Percentiles rank a stretch among this genome's conserved stretches.
Evolutionary conservation across 2,113 vertebrate species (phyloP).

Genomic region (Scomber colias): DNA sequence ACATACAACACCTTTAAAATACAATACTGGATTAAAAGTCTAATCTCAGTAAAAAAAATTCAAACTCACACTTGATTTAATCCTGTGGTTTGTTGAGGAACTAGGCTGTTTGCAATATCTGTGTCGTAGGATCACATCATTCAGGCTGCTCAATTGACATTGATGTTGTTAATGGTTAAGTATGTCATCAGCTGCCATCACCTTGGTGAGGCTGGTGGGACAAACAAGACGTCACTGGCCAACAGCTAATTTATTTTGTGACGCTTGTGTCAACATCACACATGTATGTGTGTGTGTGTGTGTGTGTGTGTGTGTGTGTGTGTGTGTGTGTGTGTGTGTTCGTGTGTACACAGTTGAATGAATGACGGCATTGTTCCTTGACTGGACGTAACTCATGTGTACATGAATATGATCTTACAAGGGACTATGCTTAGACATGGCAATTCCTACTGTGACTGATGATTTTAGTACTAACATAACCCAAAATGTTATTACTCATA

Average conservation of each 20-base stretch:
- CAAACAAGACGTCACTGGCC: conserved; percentile 18
- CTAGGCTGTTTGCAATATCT: no score
- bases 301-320: background rate
- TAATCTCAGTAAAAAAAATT: background rate
- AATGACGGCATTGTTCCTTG: conserved; percentile 15
- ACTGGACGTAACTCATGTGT: background rate
- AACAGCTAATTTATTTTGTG: conserved; percentile 20
- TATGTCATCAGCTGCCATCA: conserved; percentile 32
- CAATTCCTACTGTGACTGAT: background rate
- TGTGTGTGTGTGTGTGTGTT: background rate
- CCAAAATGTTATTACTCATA: background rate
- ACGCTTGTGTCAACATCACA: conserved; percentile 24
- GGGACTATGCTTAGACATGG: background rate
- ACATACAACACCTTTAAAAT: background rate
- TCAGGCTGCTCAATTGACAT: background rate
- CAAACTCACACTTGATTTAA: no score
- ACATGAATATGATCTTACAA: conserved; percentile 13
- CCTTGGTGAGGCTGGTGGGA: conserved; percentile 8
- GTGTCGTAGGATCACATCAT: background rate
- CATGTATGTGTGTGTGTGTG: background rate
- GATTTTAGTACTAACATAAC: background rate
- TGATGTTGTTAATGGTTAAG: conserved; percentile 24
- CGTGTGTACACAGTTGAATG: background rate
- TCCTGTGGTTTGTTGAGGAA: no score
- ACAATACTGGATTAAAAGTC: background rate